Percentiles rank a stretch among this genome's conserved stretches.
Conservation (phyloP, 2,888 invertebrate genomes). For the Archaeoteleia sp. region DNA sequence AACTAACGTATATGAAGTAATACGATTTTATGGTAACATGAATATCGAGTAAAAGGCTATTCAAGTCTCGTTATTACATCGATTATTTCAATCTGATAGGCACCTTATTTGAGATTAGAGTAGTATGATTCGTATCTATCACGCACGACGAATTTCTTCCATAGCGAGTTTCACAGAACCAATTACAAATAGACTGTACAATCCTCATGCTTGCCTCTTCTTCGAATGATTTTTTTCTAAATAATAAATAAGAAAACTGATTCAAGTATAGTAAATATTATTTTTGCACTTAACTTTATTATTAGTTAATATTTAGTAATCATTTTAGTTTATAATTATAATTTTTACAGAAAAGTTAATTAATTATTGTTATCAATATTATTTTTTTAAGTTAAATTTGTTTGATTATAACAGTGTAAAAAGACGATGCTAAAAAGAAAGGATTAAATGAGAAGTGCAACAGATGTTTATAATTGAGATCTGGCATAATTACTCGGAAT, state of each 20-base stretch:
- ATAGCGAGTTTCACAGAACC: conserved; percentile 15
- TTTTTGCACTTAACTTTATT: no score
- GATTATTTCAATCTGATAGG: conserved; percentile 16
- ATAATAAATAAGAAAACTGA: no score
- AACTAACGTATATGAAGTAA: conserved; percentile 1
- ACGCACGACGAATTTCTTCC: conserved; percentile 13
- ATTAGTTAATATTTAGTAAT: no score
- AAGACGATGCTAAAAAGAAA: no score
- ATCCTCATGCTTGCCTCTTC: conserved; percentile 5
- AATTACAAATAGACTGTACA: conserved; percentile 15
- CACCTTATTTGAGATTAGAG: conserved; percentile 20
- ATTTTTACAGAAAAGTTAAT: background rate
- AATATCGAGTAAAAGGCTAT: conserved; percentile 25
- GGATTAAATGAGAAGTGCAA: conserved; percentile 21
- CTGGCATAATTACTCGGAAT: conserved; percentile 34
- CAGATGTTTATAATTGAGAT: conserved; percentile 35
- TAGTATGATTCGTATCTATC: conserved; percentile 26
- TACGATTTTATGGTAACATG: conserved; percentile 18
- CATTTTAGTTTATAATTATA: no score
- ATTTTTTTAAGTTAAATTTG: no score
- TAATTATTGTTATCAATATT: no score
- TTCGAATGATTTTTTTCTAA: conserved; percentile 1
- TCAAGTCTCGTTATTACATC: conserved; percentile 20
- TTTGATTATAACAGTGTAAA: no score
- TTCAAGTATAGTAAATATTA: no score